Evolutionary conservation across 2,113 vertebrate genomes (phyloP).

Genomic region (Chaetodon trifascialis): DNA sequence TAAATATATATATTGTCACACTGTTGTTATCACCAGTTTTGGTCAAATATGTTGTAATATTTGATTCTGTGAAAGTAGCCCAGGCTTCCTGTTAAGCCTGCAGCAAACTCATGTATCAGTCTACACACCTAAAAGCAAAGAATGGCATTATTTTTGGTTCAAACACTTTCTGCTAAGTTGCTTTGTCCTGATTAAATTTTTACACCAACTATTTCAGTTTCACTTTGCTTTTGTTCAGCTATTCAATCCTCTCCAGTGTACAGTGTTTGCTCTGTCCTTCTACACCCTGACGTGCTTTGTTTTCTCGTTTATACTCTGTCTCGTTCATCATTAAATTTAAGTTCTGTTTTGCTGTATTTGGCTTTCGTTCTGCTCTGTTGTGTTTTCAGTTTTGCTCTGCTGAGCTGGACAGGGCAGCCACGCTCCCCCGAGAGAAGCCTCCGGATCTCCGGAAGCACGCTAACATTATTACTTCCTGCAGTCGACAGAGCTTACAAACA

Average conservation of each 20-base stretch:
- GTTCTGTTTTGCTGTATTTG: background rate
- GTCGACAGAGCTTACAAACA: slow-evolving; percentile 73
- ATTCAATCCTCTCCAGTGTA: background rate
- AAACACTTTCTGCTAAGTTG: background rate
- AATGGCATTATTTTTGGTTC: background rate
- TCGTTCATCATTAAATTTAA: background rate
- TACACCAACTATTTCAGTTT: background rate
- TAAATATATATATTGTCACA: background rate
- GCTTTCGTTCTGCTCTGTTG: slow-evolving; percentile 50
- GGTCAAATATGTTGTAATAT: background rate
- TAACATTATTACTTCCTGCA: slow-evolving; percentile 78
- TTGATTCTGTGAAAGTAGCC: background rate
- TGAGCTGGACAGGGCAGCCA: slow-evolving; percentile 71
- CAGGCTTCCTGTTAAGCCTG: background rate
- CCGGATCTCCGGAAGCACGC: slow-evolving; percentile 75
- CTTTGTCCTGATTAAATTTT: background rate
- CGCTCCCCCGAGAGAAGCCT: slow-evolving; percentile 68
- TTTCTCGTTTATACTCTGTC: background rate
- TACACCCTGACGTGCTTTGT: background rate
- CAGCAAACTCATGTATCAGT: background rate
- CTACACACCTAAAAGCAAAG: background rate
- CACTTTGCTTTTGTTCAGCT: background rate
- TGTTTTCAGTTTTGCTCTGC: slow-evolving; percentile 65
- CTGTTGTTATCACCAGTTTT: background rate
- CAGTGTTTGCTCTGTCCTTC: background rate